Percentiles rank a stretch among this genome's conserved stretches.
These are phyloP conservation scores for Variabilichromis moorii DNA, from an alignment of 2,113 vertebrate genomes.

Conservation along the genomic window DNA sequence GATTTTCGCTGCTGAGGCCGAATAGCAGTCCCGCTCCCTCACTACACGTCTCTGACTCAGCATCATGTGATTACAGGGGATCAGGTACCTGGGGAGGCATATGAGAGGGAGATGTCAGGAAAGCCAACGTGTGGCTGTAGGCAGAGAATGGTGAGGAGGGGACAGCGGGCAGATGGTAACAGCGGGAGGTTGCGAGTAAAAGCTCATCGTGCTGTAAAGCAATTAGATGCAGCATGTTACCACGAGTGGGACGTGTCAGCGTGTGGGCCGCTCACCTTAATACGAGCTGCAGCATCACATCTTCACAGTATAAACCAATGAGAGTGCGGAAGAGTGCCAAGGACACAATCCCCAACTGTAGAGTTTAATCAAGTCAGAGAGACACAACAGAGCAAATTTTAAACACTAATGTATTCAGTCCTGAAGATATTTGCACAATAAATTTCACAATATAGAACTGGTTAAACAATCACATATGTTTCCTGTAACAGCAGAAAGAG, in stretches of 20 bases:
- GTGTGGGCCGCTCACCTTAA: slow-evolving; percentile 74
- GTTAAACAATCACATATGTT: background rate
- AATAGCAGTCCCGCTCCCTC: slow-evolving; percentile 90
- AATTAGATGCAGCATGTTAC: background rate
- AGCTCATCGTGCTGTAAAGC: slow-evolving; percentile 5
- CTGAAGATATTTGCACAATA: background rate
- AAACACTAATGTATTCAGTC: background rate
- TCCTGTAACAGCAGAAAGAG: background rate
- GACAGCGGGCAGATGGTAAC: background rate
- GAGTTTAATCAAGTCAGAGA: background rate
- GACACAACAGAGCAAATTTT: background rate
- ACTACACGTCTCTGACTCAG: slow-evolving; percentile 86
- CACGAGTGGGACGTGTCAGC: background rate
- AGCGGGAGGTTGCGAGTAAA: background rate
- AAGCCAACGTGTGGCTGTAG: background rate
- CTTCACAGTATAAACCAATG: slow-evolving; percentile 92
- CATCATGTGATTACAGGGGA: slow-evolving; percentile 98
- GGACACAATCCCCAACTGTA: slow-evolving; percentile 90
- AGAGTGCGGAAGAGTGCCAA: slow-evolving; percentile 91
- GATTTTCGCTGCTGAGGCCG: slow-evolving; percentile 85
- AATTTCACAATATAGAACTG: background rate
- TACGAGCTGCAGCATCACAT: slow-evolving; percentile 93
- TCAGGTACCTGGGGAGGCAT: slow-evolving; percentile 80
- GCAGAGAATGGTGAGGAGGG: background rate
- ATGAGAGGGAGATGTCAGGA: background rate